Percentiles rank a stretch among this genome's conserved stretches.
Conservation (phyloP, 2,797 vertebrate genomes). For the Harpagifer antarcticus region DNA sequence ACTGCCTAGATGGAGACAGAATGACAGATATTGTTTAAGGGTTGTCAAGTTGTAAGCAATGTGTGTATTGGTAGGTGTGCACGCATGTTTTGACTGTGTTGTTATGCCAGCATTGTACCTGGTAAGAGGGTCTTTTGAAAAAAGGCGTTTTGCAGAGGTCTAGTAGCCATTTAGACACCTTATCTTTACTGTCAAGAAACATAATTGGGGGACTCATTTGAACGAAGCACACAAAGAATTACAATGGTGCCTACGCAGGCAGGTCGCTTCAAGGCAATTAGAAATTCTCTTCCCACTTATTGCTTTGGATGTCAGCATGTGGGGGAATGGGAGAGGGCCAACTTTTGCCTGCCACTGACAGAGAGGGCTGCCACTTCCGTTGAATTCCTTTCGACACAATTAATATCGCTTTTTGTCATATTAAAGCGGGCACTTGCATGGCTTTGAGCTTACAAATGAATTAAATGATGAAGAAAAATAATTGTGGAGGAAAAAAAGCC, state of each 20-base stretch:
- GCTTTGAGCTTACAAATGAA: slow-evolving; percentile 63
- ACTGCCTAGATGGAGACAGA: slow-evolving; percentile 83
- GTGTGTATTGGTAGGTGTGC: slow-evolving; percentile 1
- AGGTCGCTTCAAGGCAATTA: slow-evolving; percentile 75
- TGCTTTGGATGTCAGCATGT: slow-evolving; percentile 72
- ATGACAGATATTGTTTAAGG: slow-evolving; percentile 70
- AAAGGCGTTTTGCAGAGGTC: slow-evolving; percentile 50
- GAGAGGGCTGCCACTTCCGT: slow-evolving; percentile 65
- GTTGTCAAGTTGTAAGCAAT: slow-evolving; percentile 35
- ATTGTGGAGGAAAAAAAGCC: slow-evolving; percentile 16
- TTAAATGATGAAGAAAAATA: slow-evolving; percentile 53
- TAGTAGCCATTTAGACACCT: slow-evolving; percentile 67
- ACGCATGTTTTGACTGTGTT: background rate
- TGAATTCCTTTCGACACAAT: slow-evolving; percentile 70
- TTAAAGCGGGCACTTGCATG: slow-evolving; percentile 52
- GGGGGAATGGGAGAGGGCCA: slow-evolving; percentile 50
- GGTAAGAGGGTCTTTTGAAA: slow-evolving; percentile 39
- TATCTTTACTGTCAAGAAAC: slow-evolving; percentile 64
- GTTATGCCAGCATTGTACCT: slow-evolving; percentile 1
- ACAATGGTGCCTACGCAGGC: slow-evolving; percentile 56
- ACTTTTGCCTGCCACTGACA: slow-evolving; percentile 63
- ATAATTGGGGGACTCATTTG: slow-evolving; percentile 61
- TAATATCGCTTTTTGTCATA: slow-evolving; percentile 66
- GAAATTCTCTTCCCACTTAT: slow-evolving; percentile 71
- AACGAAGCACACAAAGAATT: slow-evolving; percentile 52